Evolutionary conservation across 2,113 vertebrate species (phyloP), one percentile per base, ranked within the genome.

Genomic region (Hoplias malabaricus): DNA sequence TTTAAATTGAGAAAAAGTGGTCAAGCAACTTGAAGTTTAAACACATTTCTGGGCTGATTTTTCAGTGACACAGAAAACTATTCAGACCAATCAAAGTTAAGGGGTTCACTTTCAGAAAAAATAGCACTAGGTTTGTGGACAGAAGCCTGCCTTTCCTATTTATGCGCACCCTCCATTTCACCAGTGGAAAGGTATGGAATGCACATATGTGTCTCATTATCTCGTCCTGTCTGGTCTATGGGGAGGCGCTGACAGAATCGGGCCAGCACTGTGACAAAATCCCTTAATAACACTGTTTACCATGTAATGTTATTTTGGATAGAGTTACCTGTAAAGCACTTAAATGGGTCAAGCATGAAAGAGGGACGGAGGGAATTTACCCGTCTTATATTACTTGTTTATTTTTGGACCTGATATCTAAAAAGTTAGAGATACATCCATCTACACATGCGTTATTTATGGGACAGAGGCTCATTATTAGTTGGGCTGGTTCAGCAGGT

Each of bases 171-270:
- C 23, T 31, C 13, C 57, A 48, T 65, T 23, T 38, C 57, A 65
- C 21, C 25, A 50, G 13, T 59, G 34, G 23, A 5, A 40, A 71
- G 62, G 61, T 53, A 63, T 23, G 21, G 48, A 53, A 53, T 53
- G 27, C 31, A 70, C 54, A 73, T 59, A 54, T 33, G 14, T 40
- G 71, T 68, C 65, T 50, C 16, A 79, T 80, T 78, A 48, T 63
- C 54, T 71, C 23, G 50, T 46, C 80, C 86, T 79, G 75, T 87
- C 79, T 84, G 82, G 70, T 90, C 87, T 83, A 80, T 77, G 56
- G 89, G 88, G 89, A 90, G 66, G 69, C 72, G 70, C 72, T 88
- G 88, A 85, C 89, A 90, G 88, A 91, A 85, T 82, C 83, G 74
- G 90, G 89, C 74, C 82, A 86, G 43, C 63, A 65, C 72, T 84